Percentiles rank a stretch among this genome's conserved stretches.
phyloP scores from a whole-genome alignment of 2,797 vertebrate species.

The Discoglossus pictus region DNA sequence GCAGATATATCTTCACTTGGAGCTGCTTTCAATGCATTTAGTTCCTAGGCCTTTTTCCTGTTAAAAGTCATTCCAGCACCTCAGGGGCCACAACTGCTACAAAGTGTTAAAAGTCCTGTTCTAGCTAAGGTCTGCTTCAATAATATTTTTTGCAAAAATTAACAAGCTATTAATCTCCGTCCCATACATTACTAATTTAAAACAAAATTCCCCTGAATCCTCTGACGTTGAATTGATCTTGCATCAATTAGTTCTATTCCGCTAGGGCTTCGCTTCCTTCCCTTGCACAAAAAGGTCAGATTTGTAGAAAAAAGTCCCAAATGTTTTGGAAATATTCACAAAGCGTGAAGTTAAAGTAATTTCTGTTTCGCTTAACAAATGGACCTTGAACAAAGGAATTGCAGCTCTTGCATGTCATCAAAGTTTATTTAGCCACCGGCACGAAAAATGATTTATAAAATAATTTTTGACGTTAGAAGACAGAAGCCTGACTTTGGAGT shows the following conservation, averaged over 20 bases:
- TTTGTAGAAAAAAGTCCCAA: slow-evolving; percentile 32
- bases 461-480: slow-evolving; percentile 19
- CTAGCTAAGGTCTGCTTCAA: no score
- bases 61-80: no score
- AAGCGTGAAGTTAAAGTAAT: slow-evolving; percentile 50
- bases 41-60: no score
- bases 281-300: slow-evolving; percentile 46
- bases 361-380: slow-evolving; percentile 51
- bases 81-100: no score
- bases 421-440: slow-evolving; percentile 45
- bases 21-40: background rate
- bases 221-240: slow-evolving; percentile 6
- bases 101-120: no score
- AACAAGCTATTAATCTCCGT: no score
- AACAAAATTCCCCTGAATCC: no score
- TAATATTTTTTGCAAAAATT: no score
- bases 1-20: background rate
- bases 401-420: slow-evolving; percentile 42
- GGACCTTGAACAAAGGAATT: slow-evolving; percentile 50
- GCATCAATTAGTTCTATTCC: slow-evolving; percentile 27
- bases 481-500: slow-evolving; percentile 23
- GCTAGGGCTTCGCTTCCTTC: slow-evolving; percentile 20
- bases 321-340: slow-evolving; percentile 45
- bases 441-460: slow-evolving; percentile 36
- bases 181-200: no score